A percentile compares a stretch with the other conserved stretches of the same genome.
These are phyloP conservation scores for Grapholita molesta DNA, from an alignment of 1,140 invertebrate genomes.

Conservation along the genomic window DNA sequence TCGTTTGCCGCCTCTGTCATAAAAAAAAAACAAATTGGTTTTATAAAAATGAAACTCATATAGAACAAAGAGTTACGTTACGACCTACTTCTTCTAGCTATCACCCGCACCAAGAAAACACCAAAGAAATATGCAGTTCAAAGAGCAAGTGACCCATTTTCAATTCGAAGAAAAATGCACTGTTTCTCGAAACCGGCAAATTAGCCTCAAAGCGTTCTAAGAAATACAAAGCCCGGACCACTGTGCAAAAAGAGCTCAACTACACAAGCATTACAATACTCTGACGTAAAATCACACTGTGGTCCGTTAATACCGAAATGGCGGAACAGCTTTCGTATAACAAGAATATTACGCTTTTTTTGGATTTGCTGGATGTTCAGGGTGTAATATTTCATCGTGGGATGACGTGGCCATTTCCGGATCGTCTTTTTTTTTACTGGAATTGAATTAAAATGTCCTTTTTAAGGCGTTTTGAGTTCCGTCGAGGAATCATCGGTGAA, in stretches of 20 bases:
- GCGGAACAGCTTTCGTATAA: neutral
- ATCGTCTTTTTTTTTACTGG: neutral
- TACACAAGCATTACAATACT: neutral
- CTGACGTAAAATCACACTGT: neutral
- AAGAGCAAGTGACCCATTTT: neutral
- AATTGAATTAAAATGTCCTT: neutral
- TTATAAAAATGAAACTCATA: too few species aligned
- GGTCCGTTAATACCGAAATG: neutral
- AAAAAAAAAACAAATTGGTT: too few species aligned
- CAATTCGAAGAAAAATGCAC: neutral
- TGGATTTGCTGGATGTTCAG: neutral
- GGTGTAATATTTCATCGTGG: neutral
- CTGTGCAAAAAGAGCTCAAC: neutral
- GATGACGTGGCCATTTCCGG: neutral
- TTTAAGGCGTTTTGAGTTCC: neutral
- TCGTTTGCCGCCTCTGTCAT: too few species aligned
- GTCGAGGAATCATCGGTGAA: neutral
- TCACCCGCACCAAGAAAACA: neutral
- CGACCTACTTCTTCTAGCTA: too few species aligned
- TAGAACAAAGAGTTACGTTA: too few species aligned
- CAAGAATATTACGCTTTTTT: neutral
- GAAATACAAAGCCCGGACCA: neutral
- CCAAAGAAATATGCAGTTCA: neutral
- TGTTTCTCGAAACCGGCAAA: neutral
- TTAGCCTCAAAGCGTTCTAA: neutral